phyloP scores from a whole-genome alignment of 2,113 vertebrate species.

The Perognathus longimembris region DNA sequence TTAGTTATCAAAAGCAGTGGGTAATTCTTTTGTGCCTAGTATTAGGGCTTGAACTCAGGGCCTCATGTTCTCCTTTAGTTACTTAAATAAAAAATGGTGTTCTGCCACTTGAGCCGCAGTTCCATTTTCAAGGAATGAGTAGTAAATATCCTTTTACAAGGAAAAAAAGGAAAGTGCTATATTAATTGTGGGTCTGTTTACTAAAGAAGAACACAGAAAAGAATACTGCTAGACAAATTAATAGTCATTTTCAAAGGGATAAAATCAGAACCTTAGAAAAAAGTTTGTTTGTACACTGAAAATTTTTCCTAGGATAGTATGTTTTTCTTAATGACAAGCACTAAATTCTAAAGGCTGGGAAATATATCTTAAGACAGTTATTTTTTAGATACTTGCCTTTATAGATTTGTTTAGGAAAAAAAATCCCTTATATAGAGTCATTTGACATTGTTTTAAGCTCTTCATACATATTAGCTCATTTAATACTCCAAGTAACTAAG shows the following conservation, averaged over 20 bases:
- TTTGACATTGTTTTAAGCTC: not conserved
- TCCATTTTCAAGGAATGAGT: too few relatives aligned
- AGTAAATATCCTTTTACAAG: not conserved
- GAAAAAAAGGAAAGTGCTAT: not conserved
- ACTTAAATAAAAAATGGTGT: too few relatives aligned
- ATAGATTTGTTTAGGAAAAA: not conserved
- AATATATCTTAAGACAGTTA: not conserved
- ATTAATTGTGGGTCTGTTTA: not conserved
- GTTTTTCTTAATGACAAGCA: not conserved
- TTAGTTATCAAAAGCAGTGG: not conserved
- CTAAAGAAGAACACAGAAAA: not conserved
- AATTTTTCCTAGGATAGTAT: not conserved
- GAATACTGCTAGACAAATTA: not conserved
- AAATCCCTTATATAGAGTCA: not conserved
- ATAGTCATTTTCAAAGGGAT: not conserved
- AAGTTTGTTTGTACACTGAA: not conserved
- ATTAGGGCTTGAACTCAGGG: too few relatives aligned
- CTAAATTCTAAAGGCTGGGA: constrained; percentile 19
- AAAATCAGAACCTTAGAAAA: not conserved
- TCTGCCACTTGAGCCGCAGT: too few relatives aligned
- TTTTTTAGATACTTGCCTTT: not conserved
- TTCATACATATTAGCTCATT: not conserved
- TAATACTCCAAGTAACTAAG: not conserved
- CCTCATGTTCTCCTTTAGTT: too few relatives aligned
- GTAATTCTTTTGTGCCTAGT: too few relatives aligned